Base-by-base conservation (phyloP, 2,888 invertebrate genomes). In the Drosophila maculinotata region DNA sequence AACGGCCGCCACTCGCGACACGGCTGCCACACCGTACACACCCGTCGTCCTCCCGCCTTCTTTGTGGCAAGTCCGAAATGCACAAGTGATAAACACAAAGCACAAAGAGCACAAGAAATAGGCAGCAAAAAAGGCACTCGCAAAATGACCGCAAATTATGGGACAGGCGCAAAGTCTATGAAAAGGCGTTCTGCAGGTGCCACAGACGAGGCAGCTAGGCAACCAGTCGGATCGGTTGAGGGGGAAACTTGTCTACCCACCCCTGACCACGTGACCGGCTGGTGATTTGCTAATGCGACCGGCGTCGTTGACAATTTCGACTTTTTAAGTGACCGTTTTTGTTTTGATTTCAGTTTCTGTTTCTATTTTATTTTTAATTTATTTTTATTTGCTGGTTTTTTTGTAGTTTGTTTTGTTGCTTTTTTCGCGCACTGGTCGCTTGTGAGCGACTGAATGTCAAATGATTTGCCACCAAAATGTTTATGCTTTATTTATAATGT, bases 401-500 rank as follows among this genome's bases (percentile, higher is more conserved):
- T 31, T 36, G 15, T 26, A n/a, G n/a, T n/a, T n/a, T n/a, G 23
- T 6, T 26, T 17, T 12, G 42, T 57, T 38, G 44, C 39, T n/a
- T 52, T 59, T 53, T 60, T 53, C 67, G 76, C 70, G 64, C 64
- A 45, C 62, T 56, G 60, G 49, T 60, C 63, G 67, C 63, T 52
- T 56, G 52, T 41, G 69, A 53, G 66, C 64, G 62, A 23, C 63
- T 68, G 84, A 87, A 80, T 83, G 84, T 80, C 84, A 87, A 81
- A 83, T 86, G 84, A 74, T 77, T 75, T 80, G 81, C 72, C 59
- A 68, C 63, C 58, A 69, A 75, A 68, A 69, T 75, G 78, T 39
- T 87, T 84, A 80, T 84, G 78, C 87, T 80, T 69, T 86, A 86
- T 81, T 81, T 81, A 83, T 83, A 81, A 77, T 66, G 44, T 36